Conservation (phyloP, 2,888 invertebrate species). For the Dicycla oo region DNA sequence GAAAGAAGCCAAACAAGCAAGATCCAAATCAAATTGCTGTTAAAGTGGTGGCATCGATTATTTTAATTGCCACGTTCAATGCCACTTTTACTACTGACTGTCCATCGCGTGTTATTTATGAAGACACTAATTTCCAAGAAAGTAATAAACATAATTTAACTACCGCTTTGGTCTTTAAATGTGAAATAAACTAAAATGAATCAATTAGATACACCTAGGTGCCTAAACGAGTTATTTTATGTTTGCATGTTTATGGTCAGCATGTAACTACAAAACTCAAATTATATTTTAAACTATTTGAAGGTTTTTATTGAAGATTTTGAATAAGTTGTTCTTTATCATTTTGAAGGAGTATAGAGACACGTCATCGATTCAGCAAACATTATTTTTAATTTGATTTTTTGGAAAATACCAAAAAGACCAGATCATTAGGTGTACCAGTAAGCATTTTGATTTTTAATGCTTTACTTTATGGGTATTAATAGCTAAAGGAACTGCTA, state of each 20-base stretch:
- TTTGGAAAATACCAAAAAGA: background rate
- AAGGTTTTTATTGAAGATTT: background rate
- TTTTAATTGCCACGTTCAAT: conserved; percentile 56
- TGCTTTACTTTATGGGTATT: background rate
- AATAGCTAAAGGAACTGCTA: background rate
- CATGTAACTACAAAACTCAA: background rate
- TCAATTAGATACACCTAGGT: conserved; percentile 34
- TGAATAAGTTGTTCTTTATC: conserved; percentile 1
- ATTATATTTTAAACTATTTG: background rate
- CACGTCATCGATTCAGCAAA: background rate
- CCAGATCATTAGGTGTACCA: background rate
- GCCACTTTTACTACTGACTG: conserved; percentile 49
- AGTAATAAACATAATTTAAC: conserved; percentile 16
- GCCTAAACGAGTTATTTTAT: background rate
- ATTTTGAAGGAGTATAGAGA: background rate
- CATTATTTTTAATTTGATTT: background rate
- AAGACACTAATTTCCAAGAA: conserved; percentile 50
- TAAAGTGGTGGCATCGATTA: conserved; percentile 55
- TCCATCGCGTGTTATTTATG: conserved; percentile 47
- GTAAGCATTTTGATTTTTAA: background rate
- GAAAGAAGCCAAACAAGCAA: conserved; percentile 45
- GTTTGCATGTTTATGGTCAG: background rate
- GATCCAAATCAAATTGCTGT: conserved; percentile 45
- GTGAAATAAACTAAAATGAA: conserved; percentile 46
- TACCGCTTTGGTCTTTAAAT: conserved; percentile 13